phyloP scores from a whole-genome alignment of 2,888 invertebrate genomes.

The Hirtodrosophila confusa region DNA sequence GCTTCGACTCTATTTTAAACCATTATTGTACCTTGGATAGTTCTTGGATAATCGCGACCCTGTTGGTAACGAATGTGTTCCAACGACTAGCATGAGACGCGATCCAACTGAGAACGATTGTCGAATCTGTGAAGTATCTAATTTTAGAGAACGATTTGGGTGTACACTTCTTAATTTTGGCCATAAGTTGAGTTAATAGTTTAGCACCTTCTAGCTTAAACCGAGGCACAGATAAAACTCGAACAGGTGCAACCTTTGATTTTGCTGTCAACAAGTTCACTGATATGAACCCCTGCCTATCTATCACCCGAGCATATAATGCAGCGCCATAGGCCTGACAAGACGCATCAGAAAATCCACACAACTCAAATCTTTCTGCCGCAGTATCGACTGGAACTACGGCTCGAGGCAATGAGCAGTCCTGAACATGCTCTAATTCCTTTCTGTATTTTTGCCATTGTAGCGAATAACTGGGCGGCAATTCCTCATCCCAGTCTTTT shows the following conservation, averaged over 20 bases:
- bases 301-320: not conserved
- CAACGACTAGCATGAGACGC: not conserved
- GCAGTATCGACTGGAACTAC: not conserved
- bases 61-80: not conserved
- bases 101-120: not conserved
- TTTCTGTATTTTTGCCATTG: conserved; percentile 1
- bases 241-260: conserved; percentile 1
- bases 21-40: not conserved
- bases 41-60: not conserved
- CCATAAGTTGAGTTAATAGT: not conserved
- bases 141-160: not conserved
- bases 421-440: not conserved
- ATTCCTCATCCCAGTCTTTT: conserved; percentile 1
- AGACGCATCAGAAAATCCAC: conserved; percentile 1
- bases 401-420: not conserved
- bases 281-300: not conserved
- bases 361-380: not conserved
- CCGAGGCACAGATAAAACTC: not conserved
- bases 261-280: not conserved
- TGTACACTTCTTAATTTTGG: not conserved
- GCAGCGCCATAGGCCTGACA: not conserved
- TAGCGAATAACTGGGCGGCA: not conserved
- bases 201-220: not conserved
- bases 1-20: not conserved
- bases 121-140: not conserved